Base-by-base conservation (phyloP, 1,140 invertebrate species). In the Elysia chlorotica region DNA sequence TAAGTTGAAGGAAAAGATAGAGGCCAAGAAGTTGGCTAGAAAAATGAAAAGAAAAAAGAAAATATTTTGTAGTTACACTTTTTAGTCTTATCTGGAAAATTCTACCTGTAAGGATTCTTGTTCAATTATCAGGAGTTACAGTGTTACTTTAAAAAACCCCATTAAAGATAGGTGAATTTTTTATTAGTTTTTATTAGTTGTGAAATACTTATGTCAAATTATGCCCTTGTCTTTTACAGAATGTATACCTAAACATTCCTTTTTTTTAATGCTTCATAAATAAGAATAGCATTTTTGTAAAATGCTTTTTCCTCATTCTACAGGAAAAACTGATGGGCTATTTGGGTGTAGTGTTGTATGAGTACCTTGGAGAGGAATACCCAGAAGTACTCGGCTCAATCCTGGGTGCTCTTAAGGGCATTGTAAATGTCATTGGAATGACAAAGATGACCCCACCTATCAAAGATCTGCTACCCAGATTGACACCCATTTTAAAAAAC, bases 381-480 rank as follows among this genome's bases (percentile, higher is more conserved):
- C 98, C 98, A 0, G 98, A 99, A 89, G 98, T 99, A 31, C 87
- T 99, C 70, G 98, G 98, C 68, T 98, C 96, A 54, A 99, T 99
- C 86, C 89, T 99, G 4, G 98, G 97, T 1, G 98, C 98, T 0
- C 88, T 99, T 0, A 99, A 99, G 89, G 96, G 95, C 0, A 99
- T 99, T 82, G 97, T 99, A 0, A 99, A 99, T 89, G 98, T 99
- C 2, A 99, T 99, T 86, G 97, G 98, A 81, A 99, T 99, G 98
- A 99, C 97, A 0, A 99, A 99, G 90, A 99, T 99, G 98, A 99
- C 96, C 4, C 98, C 98, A 4, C 98, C 98, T 2, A 99, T 99
- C 75, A 99, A 99, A 90, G 98, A 99, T 90, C 89, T 99, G 0
- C 89, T 99, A 28, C 98, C 98, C 0, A 90, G 98, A 75, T 89